Conservation (phyloP, 2,888 invertebrate genomes). For the Drosophila algonquin region DNA sequence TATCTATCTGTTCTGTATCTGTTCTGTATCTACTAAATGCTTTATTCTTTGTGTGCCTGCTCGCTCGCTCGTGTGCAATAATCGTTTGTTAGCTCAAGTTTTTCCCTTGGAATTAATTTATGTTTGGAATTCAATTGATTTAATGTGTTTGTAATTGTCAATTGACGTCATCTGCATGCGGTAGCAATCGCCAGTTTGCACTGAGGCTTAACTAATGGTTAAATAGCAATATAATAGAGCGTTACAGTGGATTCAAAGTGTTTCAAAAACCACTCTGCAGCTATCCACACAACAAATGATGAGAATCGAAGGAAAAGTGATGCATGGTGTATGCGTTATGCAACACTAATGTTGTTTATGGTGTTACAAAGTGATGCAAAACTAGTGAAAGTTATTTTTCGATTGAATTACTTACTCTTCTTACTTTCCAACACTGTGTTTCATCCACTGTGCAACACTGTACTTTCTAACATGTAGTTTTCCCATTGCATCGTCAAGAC, state of each 20-base stretch:
- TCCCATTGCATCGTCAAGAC: background rate
- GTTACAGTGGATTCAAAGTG: background rate
- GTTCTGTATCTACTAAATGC: slow-evolving; percentile 15
- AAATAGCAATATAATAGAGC: slow-evolving; percentile 8
- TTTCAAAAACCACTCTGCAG: background rate
- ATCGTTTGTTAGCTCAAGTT: slow-evolving; percentile 32
- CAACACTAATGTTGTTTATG: background rate
- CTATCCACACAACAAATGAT: background rate
- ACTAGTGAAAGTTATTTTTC: background rate
- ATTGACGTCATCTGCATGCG: slow-evolving; percentile 50
- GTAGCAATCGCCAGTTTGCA: background rate
- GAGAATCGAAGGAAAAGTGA: background rate
- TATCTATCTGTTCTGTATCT: slow-evolving; percentile 7
- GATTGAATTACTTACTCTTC: background rate
- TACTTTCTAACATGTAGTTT: background rate
- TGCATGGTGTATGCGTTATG: background rate
- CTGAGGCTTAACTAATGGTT: slow-evolving; percentile 8
- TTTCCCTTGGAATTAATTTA: slow-evolving; percentile 43
- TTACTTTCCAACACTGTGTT: background rate
- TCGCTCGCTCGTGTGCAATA: slow-evolving; percentile 25
- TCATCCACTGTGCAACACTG: background rate
- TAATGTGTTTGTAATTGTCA: slow-evolving; percentile 47
- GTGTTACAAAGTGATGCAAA: background rate
- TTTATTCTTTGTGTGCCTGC: slow-evolving; percentile 37
- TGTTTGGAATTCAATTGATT: slow-evolving; percentile 48